Evolutionary conservation across 1,140 invertebrate species (phyloP).

Genomic region (Kradibia gibbosae): DNA sequence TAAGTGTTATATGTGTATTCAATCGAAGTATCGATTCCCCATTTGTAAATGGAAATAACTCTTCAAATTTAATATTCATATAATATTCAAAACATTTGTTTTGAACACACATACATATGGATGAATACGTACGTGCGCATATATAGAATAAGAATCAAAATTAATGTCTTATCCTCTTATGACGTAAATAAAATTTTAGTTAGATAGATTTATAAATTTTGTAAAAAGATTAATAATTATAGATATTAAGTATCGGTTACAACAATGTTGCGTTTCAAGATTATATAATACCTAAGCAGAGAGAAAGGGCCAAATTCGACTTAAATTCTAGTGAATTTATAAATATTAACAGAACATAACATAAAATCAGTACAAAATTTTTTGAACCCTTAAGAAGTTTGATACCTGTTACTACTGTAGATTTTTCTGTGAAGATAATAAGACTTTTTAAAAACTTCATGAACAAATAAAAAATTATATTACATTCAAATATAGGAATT

Average conservation of each 20-base stretch:
- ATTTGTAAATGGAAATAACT: background rate
- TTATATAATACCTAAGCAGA: constrained; percentile 38
- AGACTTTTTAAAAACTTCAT: background rate
- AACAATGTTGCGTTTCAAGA: constrained; percentile 43
- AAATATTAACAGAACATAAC: background rate
- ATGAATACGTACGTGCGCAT: no score
- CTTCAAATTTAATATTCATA: background rate
- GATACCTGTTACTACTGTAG: background rate
- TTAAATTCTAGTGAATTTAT: constrained; percentile 1
- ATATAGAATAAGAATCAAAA: background rate
- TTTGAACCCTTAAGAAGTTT: constrained; percentile 4
- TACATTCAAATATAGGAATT: background rate
- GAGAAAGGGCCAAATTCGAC: constrained; percentile 13
- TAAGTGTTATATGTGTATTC: background rate
- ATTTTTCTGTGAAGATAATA: background rate
- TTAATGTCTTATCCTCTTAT: background rate
- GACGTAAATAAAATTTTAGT: constrained; percentile 9
- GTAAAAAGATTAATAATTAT: constrained; percentile 22
- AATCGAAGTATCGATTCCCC: background rate
- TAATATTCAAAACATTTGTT: background rate
- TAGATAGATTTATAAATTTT: constrained; percentile 47
- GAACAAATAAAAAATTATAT: background rate
- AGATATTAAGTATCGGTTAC: constrained; percentile 17
- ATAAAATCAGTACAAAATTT: background rate
- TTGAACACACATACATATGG: background rate